Evolutionary conservation across 2,797 vertebrate genomes (phyloP).

Genomic region (Squalus acanthias): DNA sequence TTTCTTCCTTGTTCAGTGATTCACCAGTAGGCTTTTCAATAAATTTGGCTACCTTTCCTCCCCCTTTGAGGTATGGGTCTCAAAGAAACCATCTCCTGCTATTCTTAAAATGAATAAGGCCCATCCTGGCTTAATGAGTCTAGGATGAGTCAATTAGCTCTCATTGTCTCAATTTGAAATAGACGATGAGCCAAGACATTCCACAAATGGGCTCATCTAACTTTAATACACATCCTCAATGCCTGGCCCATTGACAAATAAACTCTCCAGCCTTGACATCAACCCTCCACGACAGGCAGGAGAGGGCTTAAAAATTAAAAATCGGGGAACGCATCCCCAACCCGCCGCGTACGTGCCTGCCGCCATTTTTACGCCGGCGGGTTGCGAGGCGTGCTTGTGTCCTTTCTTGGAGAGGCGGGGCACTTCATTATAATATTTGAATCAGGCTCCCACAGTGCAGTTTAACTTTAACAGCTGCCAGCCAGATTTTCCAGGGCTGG

Average conservation of each 20-base stretch:
- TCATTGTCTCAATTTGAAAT: background rate
- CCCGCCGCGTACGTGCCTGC: too few relatives aligned
- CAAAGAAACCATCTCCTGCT: background rate
- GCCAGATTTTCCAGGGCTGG: background rate
- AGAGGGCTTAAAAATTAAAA: background rate
- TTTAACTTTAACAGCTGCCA: background rate
- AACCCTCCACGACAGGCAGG: background rate
- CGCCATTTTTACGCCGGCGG: background rate
- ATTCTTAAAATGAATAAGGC: constrained; percentile 12
- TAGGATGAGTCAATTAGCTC: background rate
- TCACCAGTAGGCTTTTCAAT: background rate
- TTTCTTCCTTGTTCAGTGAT: constrained; percentile 1
- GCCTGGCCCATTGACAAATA: background rate
- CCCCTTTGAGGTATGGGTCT: background rate
- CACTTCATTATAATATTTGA: background rate
- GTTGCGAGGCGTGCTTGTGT: background rate
- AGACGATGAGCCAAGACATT: background rate
- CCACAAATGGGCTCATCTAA: background rate
- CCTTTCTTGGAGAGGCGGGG: background rate
- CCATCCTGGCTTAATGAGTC: background rate
- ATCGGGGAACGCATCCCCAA: background rate
- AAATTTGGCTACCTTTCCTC: constrained; percentile 3
- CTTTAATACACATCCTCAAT: background rate
- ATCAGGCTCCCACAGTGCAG: background rate
- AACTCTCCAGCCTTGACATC: background rate